Conservation (phyloP, 2,888 invertebrate species). For the Nemapogon koenigi region DNA sequence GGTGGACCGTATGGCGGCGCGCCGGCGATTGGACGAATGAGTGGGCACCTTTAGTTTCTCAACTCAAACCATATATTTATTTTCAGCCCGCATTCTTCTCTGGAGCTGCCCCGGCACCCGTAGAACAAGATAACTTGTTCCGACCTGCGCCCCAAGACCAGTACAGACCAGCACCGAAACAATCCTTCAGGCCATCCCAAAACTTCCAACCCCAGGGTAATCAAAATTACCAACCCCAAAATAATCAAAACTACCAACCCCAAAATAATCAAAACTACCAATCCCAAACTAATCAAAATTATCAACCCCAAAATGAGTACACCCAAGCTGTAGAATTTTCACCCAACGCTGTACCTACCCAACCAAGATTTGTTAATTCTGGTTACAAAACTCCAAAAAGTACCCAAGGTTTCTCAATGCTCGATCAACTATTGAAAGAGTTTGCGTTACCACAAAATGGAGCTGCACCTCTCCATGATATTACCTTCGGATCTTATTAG, state of each 20-base stretch:
- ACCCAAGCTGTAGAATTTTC: conserved; percentile 2
- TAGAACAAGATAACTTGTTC: conserved; percentile 31
- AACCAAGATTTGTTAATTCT: conserved; percentile 19
- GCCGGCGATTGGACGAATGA: too few species aligned
- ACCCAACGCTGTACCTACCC: conserved; percentile 21
- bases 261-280: conserved; percentile 28
- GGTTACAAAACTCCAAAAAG: conserved; percentile 17
- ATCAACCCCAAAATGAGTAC: neutral
- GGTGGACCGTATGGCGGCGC: too few species aligned
- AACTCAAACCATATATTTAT: neutral
- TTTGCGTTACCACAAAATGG: conserved; percentile 76
- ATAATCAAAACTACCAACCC: conserved; percentile 21
- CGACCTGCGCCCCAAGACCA: conserved; percentile 33
- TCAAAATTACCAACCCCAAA: conserved; percentile 13
- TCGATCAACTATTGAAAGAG: conserved; percentile 83
- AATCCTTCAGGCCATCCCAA: conserved; percentile 34
- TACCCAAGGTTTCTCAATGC: conserved; percentile 52
- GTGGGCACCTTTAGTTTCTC: too few species aligned
- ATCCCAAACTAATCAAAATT: conserved; percentile 24
- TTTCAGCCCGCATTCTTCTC: conserved; percentile 51
- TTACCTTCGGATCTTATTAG: conserved; percentile 83
- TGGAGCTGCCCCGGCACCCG: conserved; percentile 42
- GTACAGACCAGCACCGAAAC: conserved; percentile 33
- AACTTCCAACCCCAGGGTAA: conserved; percentile 27
- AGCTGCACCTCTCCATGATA: conserved; percentile 77